Evolutionary conservation across 2,888 invertebrate genomes (phyloP).

Genomic region (Brachynemurus nebulosus): DNA sequence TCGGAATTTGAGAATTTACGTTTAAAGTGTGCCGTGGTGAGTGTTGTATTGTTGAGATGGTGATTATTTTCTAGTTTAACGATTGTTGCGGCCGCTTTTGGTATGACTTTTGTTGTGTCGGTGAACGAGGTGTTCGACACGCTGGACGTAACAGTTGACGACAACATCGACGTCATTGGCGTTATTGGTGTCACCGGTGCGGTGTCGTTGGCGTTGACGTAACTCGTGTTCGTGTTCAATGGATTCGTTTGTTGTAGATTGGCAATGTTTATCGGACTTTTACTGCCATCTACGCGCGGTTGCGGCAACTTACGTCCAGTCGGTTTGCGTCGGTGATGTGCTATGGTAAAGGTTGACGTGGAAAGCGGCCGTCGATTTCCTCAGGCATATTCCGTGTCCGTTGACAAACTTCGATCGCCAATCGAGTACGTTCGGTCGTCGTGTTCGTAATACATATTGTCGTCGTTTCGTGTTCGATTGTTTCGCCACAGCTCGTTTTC

Average conservation of each 20-base stretch:
- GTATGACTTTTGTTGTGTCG: constrained; percentile 5
- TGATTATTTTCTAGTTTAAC: constrained; percentile 8
- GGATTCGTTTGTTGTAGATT: no score
- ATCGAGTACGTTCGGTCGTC: constrained; percentile 28
- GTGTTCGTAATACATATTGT: constrained; percentile 27
- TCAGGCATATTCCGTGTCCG: constrained; percentile 63
- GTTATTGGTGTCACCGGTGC: no score
- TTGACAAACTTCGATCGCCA: constrained; percentile 44
- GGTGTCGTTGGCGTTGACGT: no score
- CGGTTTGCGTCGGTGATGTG: constrained; percentile 4
- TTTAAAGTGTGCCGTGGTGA: constrained; percentile 8
- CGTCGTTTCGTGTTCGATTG: constrained; percentile 22
- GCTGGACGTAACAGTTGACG: constrained; percentile 7
- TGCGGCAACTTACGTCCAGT: constrained; percentile 2
- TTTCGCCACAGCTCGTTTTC: constrained; percentile 25
- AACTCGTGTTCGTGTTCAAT: no score
- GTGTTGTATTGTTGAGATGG: no score
- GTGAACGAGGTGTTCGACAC: constrained; percentile 7
- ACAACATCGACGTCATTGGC: no score
- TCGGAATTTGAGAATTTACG: constrained; percentile 8
- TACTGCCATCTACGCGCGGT: background rate
- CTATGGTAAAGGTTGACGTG: no score
- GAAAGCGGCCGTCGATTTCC: constrained; percentile 16
- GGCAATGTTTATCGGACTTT: no score
- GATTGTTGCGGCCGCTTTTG: constrained; percentile 6